Base-by-base conservation (phyloP, 2,888 invertebrate genomes). In the Linnaemya tessellans region DNA sequence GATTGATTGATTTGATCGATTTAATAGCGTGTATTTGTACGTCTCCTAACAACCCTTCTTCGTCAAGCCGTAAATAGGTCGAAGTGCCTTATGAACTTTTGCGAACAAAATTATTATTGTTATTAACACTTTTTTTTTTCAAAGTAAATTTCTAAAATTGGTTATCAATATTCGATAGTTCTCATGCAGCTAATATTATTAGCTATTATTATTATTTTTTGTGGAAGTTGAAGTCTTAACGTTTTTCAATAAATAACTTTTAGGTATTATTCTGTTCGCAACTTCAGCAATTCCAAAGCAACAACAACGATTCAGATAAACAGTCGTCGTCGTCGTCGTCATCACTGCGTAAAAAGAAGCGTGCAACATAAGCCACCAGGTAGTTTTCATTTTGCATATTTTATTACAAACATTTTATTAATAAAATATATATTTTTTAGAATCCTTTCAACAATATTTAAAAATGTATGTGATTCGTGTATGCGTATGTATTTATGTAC, bases 241-340 rank as follows among this genome's bases (percentile, higher is more conserved):
- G 15, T 15, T 3, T 25, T 13, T 46, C 13, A 18, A 15, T 62
- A 18, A 43, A 35, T 64, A 22, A 30, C 18, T 65, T 73, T 38
- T 90, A 96, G 96, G 94, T 97, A 11, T 91, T 97, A 58, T 97
- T 97, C 92, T 96, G 96, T 92, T 96, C 96, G n/a, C 96, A 97
- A 91, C 92, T 97, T 95, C 95, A 93, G 94, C 95, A 92, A 95
- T 97, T 91, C 94, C 95, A 93, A 68, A 56, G 15, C 9, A 54
- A 51, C 54, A 41, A 11, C 20, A 41, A 46, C 56, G 49, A 49
- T 41, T 41, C 5, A 2, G 46, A 49, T 15, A 64, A 82, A 8
- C 18, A 8, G 0, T 41, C 8, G 0, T 54, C 25, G 30, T 35
- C 35, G 0, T 41, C 8, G 0, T 54, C 25, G 30, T 35, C 35